These are phyloP conservation scores for Chionis minor DNA, from an alignment of 2,113 vertebrate genomes.

Conservation along the genomic window DNA sequence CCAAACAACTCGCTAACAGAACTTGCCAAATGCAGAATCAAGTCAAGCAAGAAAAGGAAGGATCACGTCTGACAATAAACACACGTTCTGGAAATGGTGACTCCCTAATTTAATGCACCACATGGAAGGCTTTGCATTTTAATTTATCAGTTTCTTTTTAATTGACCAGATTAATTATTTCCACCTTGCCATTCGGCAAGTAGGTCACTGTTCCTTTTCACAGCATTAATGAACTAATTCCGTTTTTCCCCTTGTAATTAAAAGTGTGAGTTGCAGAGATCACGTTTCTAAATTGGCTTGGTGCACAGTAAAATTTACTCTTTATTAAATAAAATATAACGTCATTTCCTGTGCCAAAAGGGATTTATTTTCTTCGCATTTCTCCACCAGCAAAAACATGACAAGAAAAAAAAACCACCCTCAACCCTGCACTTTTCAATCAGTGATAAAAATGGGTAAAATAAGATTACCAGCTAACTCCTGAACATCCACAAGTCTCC, in stretches of 20 bases:
- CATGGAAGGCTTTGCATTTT: conserved; percentile 65
- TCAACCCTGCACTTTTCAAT: background rate
- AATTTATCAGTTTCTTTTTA: conserved; percentile 77
- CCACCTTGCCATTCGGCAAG: conserved; percentile 79
- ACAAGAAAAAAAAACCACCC: background rate
- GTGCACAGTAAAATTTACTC: conserved; percentile 47
- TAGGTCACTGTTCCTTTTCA: conserved; percentile 76
- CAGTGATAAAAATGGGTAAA: background rate
- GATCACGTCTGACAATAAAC: conserved; percentile 29
- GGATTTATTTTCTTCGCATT: conserved; percentile 26
- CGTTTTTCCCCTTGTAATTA: conserved; percentile 68
- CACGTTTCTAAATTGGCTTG: conserved; percentile 58
- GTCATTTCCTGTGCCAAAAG: conserved; percentile 49
- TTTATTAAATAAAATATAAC: conserved; percentile 67
- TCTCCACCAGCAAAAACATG: background rate
- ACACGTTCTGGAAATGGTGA: background rate
- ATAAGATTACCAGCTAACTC: background rate
- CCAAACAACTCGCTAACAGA: background rate
- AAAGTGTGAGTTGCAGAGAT: conserved; percentile 64
- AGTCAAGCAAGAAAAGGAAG: background rate
- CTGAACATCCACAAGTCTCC: background rate
- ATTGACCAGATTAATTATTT: conserved; percentile 83
- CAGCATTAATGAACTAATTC: conserved; percentile 76
- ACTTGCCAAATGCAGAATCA: conserved; percentile 18
- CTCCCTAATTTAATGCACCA: conserved; percentile 39